Evolutionary conservation across 2,888 invertebrate genomes (phyloP), one percentile per base, ranked within the genome.

Genomic region (Harpalus rubripes): DNA sequence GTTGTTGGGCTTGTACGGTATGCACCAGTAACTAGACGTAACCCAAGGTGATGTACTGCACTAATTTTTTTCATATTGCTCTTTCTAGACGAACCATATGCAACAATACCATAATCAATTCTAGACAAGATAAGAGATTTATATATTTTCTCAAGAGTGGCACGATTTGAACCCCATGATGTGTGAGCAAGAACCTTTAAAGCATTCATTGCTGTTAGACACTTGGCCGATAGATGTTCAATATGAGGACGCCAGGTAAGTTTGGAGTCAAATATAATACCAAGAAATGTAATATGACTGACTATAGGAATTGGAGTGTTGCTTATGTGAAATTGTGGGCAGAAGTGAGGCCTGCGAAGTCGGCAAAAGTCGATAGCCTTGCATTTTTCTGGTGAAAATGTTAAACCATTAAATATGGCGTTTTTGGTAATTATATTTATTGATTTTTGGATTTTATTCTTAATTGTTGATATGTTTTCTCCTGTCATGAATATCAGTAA

Each of bases 401-500:
- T 52, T 5, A 52, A 52, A 3, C 44, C 44, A 52, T 52, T 52
- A 10, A 12, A 8, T 52, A 52, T 3, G 12, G 44, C 44, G 12
- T 52, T 52, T 52, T 52, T 52, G 12, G 44, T 12, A 52, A 52
- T 12, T 52, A 52, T 52, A 52, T 52, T 52, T 52, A 52, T 52
- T 52, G 44, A 52, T 52, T 52, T 52, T 52, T 52, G 61, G 8
- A 61, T 16, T 10, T 5, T 61, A 1, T 5, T 18, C 10, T 15
- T 61, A 7, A 61, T 61, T 22, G 16, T 7, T 61, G 16, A 16
- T 10, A n/a, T 10, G 10, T 81, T 61, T 26, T 44, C 32, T 32
- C 39, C 56, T 41, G n/a, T 15, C 5, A 63, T n/a, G n/a, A 61
- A 81, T 15, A 81, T 81, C 6, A 63, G 0, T n/a, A 80, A 16